phyloP scores from a whole-genome alignment of 2,113 vertebrate genomes.

The Nannospalax galili region DNA sequence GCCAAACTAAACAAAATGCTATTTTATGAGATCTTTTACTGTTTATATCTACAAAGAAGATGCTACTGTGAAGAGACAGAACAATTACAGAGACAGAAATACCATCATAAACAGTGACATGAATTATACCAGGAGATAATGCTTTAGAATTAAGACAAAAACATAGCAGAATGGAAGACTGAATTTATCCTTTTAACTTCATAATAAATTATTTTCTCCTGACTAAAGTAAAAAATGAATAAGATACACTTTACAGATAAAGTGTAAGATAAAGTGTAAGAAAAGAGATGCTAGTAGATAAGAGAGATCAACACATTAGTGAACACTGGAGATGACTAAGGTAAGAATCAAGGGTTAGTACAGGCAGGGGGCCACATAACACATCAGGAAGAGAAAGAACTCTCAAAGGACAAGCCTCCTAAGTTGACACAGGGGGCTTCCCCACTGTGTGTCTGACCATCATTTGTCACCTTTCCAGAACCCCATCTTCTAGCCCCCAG shows the following conservation, averaged over 20 bases:
- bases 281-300: not conserved
- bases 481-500: no score
- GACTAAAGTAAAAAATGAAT: not conserved
- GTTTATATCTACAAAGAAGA: not conserved
- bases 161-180: not conserved
- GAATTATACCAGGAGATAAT: not conserved
- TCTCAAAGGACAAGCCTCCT: not conserved
- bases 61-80: not conserved
- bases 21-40: not conserved
- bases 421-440: not conserved
- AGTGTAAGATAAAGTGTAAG: not conserved
- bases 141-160: constrained; percentile 10
- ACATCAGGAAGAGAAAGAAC: not conserved
- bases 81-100: not conserved
- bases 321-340: not conserved
- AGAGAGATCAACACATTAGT: not conserved
- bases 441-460: rapidly evolving
- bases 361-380: no score
- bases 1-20: not conserved
- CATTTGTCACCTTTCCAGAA: no score
- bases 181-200: not conserved
- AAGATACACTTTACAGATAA: not conserved
- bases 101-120: not conserved
- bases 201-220: not conserved
- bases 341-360: not conserved